A percentile compares a stretch with the other conserved stretches of the same genome.
Evolutionary conservation across 2,888 invertebrate genomes (phyloP).

Genomic region (Caenorhabditis drosophilae): DNA sequence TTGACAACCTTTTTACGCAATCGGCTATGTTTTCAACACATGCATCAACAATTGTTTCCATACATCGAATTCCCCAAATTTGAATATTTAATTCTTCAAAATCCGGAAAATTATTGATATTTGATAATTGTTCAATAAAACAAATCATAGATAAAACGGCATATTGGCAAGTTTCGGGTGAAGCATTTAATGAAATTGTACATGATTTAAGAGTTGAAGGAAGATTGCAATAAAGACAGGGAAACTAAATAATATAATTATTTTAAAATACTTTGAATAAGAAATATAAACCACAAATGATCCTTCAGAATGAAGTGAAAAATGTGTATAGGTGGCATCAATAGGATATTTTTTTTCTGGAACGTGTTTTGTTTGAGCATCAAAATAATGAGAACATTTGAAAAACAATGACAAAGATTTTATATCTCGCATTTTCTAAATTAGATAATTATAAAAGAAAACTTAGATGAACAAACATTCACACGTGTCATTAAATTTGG

Average conservation of each 20-base stretch:
- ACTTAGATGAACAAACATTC: conserved; percentile 13
- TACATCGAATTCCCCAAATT: conserved; percentile 32
- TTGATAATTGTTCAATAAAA: conserved; percentile 29
- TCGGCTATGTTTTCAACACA: conserved; percentile 1
- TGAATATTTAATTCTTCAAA: conserved; percentile 37
- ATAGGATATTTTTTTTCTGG: conserved; percentile 4
- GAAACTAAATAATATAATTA: conserved; percentile 16
- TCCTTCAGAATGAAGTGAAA: conserved; percentile 34
- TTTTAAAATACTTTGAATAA: background rate
- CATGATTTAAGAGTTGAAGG: conserved; percentile 22
- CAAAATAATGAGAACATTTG: conserved; percentile 34
- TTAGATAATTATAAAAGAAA: background rate
- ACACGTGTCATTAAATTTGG: conserved; percentile 39
- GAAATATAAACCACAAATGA: conserved; percentile 23
- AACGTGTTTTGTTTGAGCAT: background rate
- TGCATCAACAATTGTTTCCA: conserved; percentile 12
- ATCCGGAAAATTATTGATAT: conserved; percentile 40
- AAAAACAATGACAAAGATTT: conserved; percentile 26
- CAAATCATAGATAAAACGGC: conserved; percentile 8
- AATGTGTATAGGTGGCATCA: conserved; percentile 18
- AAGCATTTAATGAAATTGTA: conserved; percentile 31
- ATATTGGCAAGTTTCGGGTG: background rate
- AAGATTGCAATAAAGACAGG: conserved; percentile 37
- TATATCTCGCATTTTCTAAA: conserved; percentile 20
- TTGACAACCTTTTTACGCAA: background rate